Evolutionary conservation across 2,888 invertebrate genomes (phyloP), one percentile per base, ranked within the genome.

Genomic region (Limnephilus auricula): DNA sequence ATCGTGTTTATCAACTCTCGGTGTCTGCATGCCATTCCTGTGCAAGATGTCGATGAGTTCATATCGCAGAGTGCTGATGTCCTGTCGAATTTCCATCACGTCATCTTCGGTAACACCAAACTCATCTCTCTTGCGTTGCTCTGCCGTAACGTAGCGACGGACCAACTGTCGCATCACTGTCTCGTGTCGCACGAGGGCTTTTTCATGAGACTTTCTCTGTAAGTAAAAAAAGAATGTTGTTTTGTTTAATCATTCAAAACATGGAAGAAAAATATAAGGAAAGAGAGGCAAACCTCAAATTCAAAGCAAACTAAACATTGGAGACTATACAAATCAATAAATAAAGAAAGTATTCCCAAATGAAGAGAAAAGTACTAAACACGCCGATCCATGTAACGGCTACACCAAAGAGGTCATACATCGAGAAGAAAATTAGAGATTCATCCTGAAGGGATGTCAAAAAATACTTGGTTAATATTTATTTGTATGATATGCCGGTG

Each of bases 61-160:
- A 94, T 98, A 99, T 93, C 99, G 96, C 93, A 99, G 96, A 6
- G 99, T 98, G n/a, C 99, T 99, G 93, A 99, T 99, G 94, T 99
- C 99, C 94, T 99, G 99, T 94, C 99, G 97, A 94, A 99, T 98
- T 96, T 99, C 99, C 97, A 99, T 99, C 93, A 99, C 98, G 95
- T 99, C 99, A 95, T 99, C 99, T 94, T 99, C 99, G 0, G 98
- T 99, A 37, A 99, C 98, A 13, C 98, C 98, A 92, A 97, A 98
- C 90, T 99, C 98, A 94, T 99, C 99, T 89, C 98, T 96, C 93
- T 98, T 98, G 84, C 98, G 95, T 94, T 98, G 98, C 94, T 98
- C 98, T 0, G 98, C 97, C 0, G 98, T 98, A 30, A 99, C 98
- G 95, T 99, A 99, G 79, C 99, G 97, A 90, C 99, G 97, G 37